These are phyloP conservation scores for Sus cebifrons DNA, from an alignment of 2,797 vertebrate species.

Conservation along the genomic window DNA sequence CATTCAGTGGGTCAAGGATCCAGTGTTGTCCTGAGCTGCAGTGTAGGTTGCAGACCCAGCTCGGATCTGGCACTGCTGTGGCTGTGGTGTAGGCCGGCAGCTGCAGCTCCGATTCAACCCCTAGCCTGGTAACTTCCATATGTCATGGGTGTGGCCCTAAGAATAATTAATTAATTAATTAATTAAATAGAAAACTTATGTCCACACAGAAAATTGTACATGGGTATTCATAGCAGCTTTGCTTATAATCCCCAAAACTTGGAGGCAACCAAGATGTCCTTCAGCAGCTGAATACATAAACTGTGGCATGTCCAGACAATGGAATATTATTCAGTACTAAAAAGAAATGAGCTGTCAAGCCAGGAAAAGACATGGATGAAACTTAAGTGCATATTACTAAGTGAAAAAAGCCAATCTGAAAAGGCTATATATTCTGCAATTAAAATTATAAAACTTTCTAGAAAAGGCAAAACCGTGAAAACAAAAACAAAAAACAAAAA, in stretches of 20 bases:
- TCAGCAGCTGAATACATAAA: slow-evolving; percentile 9
- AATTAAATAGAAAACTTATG: not conserved
- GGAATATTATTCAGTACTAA: slow-evolving; percentile 14
- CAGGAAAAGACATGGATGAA: slow-evolving; percentile 20
- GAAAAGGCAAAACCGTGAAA: slow-evolving; percentile 22
- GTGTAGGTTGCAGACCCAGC: too few relatives aligned
- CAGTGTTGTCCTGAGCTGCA: too few relatives aligned
- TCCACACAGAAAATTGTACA: slow-evolving; percentile 25
- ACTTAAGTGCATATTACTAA: not conserved
- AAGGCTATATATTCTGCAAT: not conserved
- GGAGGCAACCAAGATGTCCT: not conserved
- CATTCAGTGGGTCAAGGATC: too few relatives aligned
- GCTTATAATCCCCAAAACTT: slow-evolving; percentile 33
- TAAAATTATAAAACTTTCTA: not conserved
- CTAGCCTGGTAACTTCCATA: too few relatives aligned
- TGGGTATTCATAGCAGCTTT: slow-evolving; percentile 1
- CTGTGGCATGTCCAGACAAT: not conserved
- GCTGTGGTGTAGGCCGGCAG: too few relatives aligned
- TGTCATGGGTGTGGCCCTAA: too few relatives aligned
- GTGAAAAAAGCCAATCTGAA: slow-evolving; percentile 37
- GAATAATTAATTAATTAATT: too few relatives aligned
- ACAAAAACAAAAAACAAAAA: not conserved
- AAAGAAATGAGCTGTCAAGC: slow-evolving; percentile 28
- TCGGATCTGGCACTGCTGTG: too few relatives aligned
- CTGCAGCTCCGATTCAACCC: too few relatives aligned